A percentile compares a stretch with the other conserved stretches of the same genome.
Conservation (phyloP, 2,888 invertebrate species). For the Drosophila imparisetae region DNA sequence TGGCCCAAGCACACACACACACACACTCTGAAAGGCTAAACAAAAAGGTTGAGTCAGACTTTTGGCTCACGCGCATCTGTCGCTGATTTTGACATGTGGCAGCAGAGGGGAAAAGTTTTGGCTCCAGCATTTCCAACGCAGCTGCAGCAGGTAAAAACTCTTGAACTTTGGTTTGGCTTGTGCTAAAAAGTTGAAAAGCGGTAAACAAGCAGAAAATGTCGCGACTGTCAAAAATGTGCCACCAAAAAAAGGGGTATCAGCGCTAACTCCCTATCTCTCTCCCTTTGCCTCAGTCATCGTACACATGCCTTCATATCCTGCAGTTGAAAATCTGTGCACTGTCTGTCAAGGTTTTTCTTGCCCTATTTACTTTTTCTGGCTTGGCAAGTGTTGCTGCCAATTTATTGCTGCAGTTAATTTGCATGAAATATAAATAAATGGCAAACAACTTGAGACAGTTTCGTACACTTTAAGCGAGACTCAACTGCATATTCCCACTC, state of each 20-base stretch:
- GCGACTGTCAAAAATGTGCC: conserved; percentile 68
- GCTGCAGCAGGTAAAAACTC: conserved; percentile 25
- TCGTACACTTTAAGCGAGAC: conserved; percentile 45
- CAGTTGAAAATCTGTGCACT: conserved; percentile 35
- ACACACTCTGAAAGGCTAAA: conserved; percentile 7
- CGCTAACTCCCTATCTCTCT: neutral
- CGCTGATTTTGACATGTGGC: conserved; percentile 67
- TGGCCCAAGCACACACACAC: conserved; percentile 20
- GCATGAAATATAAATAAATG: conserved; percentile 79
- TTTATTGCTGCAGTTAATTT: conserved; percentile 79
- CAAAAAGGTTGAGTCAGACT: conserved; percentile 31
- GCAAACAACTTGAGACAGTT: conserved; percentile 72
- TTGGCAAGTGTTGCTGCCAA: conserved; percentile 68
- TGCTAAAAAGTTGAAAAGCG: conserved; percentile 67
- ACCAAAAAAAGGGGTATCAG: conserved; percentile 31
- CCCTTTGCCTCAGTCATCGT: neutral
- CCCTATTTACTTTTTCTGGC: conserved; percentile 17
- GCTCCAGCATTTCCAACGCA: conserved; percentile 30
- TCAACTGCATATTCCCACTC: neutral
- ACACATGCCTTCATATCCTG: conserved; percentile 24
- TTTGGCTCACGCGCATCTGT: conserved; percentile 50
- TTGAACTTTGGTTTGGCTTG: conserved; percentile 37
- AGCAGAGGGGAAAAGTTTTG: conserved; percentile 15
- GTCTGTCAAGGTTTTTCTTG: conserved; percentile 44
- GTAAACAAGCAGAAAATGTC: conserved; percentile 79